These are phyloP conservation scores for Cebus imitator DNA, from an alignment of 2,113 vertebrate species.

Conservation along the genomic window DNA sequence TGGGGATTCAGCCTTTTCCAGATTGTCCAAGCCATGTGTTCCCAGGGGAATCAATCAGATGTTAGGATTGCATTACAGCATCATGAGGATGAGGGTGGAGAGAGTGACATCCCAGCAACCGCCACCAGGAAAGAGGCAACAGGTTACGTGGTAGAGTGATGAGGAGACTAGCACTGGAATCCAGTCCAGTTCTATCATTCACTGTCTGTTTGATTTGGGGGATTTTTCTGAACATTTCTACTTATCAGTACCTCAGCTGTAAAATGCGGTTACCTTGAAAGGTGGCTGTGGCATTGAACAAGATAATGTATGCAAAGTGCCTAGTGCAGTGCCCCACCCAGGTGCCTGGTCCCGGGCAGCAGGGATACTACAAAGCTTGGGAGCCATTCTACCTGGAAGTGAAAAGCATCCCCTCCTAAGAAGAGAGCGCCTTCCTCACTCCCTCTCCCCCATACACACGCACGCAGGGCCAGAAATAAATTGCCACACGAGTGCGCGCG, in stretches of 20 bases:
- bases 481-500: background rate
- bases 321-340: background rate
- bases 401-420: background rate
- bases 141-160: background rate
- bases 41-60: background rate
- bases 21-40: background rate
- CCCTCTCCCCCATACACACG: background rate
- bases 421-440: background rate
- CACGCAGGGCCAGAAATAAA: slow-evolving; percentile 58
- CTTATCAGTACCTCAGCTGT: background rate
- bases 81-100: background rate
- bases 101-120: background rate
- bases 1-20: background rate
- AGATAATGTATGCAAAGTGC: background rate
- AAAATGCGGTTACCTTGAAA: background rate
- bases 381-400: background rate
- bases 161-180: too few species aligned
- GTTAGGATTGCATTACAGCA: background rate
- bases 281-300: background rate
- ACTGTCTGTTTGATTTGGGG: background rate
- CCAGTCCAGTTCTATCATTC: background rate
- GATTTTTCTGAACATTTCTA: background rate
- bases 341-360: accelerated
- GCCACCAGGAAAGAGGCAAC: slow-evolving; percentile 23
- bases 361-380: background rate